Evolutionary conservation across 2,113 vertebrate species (phyloP), one percentile per base, ranked within the genome.

Genomic region (Rhinopomastus cyanomelas): DNA sequence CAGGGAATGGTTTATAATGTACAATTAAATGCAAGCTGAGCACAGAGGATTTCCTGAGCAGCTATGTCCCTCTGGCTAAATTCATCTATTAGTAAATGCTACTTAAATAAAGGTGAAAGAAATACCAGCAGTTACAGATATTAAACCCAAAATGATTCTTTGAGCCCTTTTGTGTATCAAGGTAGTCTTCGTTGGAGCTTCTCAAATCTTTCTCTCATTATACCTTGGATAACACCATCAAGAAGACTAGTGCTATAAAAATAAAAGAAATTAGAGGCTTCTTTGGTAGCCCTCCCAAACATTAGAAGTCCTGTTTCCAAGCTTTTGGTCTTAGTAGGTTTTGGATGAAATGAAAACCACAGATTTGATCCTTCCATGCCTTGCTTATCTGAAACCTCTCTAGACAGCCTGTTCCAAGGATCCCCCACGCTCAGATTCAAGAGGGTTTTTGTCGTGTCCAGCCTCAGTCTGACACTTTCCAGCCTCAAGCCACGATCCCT

Each of bases 1-100:
- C 69, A 55, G 89, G 81, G 95, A 93, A 68, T 60, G 44, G 22
- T 86, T 91, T 37, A 27, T 89, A 74, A 92, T 94, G 90, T 36
- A 86, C 89, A 95, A 94, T 92, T 95, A 95, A 94, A 93, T 92
- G 73, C 94, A 67, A 67, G 32, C 62, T 93, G 91, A 95, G 65
- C 57, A 87, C 74, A 85, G 73, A 17, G 5, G 25, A 42, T 48
- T 66, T 82, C 53, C 59, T 84, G 37, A 62, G 86, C 79, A 82
- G 39, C 68, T 73, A 23, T 55, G 78, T 48, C 84, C 81, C 67
- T 94, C 80, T 93, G 89, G 85, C 61, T 65, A 89, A 65, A 72
- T 19, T 90, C 57, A 81, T 85, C 89, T 82, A 73, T 93, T 93
- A 84, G 51, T 77, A 84, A 29, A 76, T 68, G 34, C 66, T 93